Base-by-base conservation (phyloP, 2,888 invertebrate species). In the Euzophera pinguis region DNA sequence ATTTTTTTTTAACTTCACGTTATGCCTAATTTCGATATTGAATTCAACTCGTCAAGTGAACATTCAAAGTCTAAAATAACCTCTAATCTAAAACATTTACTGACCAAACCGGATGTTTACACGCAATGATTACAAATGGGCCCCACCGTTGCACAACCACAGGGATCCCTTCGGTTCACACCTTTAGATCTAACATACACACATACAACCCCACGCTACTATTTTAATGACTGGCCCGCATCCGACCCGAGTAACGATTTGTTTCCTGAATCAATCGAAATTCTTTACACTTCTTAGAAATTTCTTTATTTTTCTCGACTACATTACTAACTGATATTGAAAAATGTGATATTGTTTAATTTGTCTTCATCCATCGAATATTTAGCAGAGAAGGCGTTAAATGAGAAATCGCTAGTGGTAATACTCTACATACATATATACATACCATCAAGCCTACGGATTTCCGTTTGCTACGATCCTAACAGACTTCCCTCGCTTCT, bases 171-270 rank as follows among this genome's bases (percentile, higher is more conserved):
- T 9, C 7, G 8, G 9, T 38, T 7, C 32, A 32, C 32, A 32
- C 32, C 32, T 32, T 32, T 32, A 32, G 3, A 9, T 6, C 32
- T 9, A 2, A 7, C 10, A 32, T 16, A 16, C 16, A 16, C 16
- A 39, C 14, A 38, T 9, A 38, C 38, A 38, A 7, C 10, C 32
- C 22, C 22, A 22, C 22, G 22, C 43, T 29, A 29, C 43, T 9
- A 32, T 9, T 34, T 45, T 45, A 34, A 45, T 32, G 16, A 45
- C 34, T 14, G 14, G 14, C 45, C 45, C 45, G 16, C 32, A 45
- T 45, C 45, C 45, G 45, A 34, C 32, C 45, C 32, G 5, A 9
- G 45, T 34, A 45, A 45, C 45, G 10, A 45, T 32, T 45, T 32
- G 32, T 45, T 45, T 45, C 45, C 45, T 45, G 32, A 32, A 32